Evolutionary conservation across 2,113 vertebrate genomes (phyloP).

Genomic region (Taurulus bubalis): DNA sequence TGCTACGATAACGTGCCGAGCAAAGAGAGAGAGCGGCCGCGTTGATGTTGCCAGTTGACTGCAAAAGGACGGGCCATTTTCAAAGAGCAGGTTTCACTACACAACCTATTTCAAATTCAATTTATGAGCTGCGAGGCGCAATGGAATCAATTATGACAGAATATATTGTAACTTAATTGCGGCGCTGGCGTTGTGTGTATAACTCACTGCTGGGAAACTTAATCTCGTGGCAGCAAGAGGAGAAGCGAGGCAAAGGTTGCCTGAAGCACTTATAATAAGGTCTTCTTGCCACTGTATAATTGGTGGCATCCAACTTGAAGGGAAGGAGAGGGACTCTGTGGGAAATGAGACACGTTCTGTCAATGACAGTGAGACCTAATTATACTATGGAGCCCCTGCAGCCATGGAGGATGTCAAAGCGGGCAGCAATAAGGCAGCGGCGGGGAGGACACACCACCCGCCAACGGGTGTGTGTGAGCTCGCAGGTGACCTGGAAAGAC

Average conservation of each 20-base stretch:
- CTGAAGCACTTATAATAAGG: slow-evolving; percentile 66
- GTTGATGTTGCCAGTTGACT: neutral
- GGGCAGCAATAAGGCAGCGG: slow-evolving; percentile 72
- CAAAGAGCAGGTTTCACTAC: slow-evolving; percentile 4
- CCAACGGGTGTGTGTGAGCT: slow-evolving; percentile 52
- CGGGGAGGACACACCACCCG: slow-evolving; percentile 68
- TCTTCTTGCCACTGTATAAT: slow-evolving; percentile 72
- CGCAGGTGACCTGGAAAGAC: slow-evolving; percentile 82
- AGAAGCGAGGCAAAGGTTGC: slow-evolving; percentile 61
- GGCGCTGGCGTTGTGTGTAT: slow-evolving; percentile 1
- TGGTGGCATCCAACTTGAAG: slow-evolving; percentile 76
- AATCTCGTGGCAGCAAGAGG: slow-evolving; percentile 30
- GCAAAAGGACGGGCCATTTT: slow-evolving; percentile 8
- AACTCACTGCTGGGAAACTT: slow-evolving; percentile 35
- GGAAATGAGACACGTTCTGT: slow-evolving; percentile 73
- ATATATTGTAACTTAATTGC: slow-evolving; percentile 24
- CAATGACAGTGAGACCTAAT: slow-evolving; percentile 82
- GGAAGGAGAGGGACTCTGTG: slow-evolving; percentile 62
- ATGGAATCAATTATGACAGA: slow-evolving; percentile 42
- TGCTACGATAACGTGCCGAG: slow-evolving; percentile 16
- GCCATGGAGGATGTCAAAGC: slow-evolving; percentile 74
- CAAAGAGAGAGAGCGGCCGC: slow-evolving; percentile 2
- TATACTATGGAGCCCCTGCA: slow-evolving; percentile 76
- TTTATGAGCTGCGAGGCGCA: slow-evolving; percentile 28
- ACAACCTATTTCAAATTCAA: slow-evolving; percentile 21